Evolutionary conservation across 2,797 vertebrate species (phyloP), one percentile per base, ranked within the genome.

Genomic region (Prunella strophiata): DNA sequence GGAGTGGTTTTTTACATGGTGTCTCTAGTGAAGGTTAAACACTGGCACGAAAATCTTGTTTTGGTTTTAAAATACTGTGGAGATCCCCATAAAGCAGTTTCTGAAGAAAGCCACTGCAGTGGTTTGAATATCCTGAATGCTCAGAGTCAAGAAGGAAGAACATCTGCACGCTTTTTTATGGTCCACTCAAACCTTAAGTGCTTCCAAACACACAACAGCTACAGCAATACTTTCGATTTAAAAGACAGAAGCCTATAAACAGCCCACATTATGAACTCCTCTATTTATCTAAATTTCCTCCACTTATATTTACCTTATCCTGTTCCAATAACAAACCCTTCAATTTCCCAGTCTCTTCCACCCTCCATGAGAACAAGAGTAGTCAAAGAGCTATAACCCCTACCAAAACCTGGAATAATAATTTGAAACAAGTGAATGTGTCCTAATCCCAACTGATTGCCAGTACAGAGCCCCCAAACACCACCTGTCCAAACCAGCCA

Each of bases 121-220:
- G 63, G 55, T 91, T 82, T 92, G 61, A 88, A 76, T 50, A 78
- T 32, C 45, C 40, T 30, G 21, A 94, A 82, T 21, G n/a, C 50
- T 23, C 40, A 34, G 29, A 65, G 51, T 59, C 8, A 5, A 90
- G 75, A 89, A 92, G 81, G 65, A 92, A 91, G 67, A 95, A 94
- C 83, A 86, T 85, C 83, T 93, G 83, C 77, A 76, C 3, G 0
- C 25, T 13, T 67, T 85, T 91, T 93, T 96, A 90, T 45, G 57
- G 88, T 79, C 89, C 77, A 86, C 85, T 96, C 94, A 86, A 93
- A 90, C 22, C 63, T 43, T 63, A 93, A 94, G 85, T 94, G 83
- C 59, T 82, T 86, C 73, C 86, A 85, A 95, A 76, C 61, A 85
- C 5, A 38, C 40, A 93, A 45, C 38, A 84, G 66, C 66, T 84